Base-by-base conservation (phyloP, 2,888 invertebrate species). In the Agrypnus murinus region DNA sequence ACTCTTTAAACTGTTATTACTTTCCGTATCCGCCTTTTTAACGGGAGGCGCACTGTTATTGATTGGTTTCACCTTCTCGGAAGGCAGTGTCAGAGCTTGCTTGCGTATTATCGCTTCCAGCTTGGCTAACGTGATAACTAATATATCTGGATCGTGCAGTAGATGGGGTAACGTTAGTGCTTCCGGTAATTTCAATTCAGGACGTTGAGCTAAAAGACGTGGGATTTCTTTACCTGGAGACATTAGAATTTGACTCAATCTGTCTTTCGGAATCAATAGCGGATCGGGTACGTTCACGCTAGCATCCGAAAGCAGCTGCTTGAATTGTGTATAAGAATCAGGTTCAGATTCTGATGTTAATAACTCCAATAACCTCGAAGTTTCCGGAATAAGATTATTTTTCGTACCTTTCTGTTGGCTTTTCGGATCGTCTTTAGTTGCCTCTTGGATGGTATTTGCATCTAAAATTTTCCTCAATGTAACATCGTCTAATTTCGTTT, bases 221-320 rank as follows among this genome's bases (percentile, higher is more conserved):
- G 94, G 94, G 72, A 95, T 94, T 87, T 95, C 95, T 60, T 88
- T 89, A 0, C 90, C 92, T 0, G 95, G 95, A 3, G 91, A 89
- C 0, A 90, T 89, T 19, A 95, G 86, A 38, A 95, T 90, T 15
- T 89, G 89, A 60, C 91, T 91, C 55, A 95, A 85, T 78, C 90
- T 90, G 79, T 93, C 92, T 84, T 93, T 92, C 59, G 95, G 95
- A 72, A 95, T 91, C 71, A 95, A 84, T 78, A 95, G 87, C 8
- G 95, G 95, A 87, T 95, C 94, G 45, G 95, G 95, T 81, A 95
- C 90, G 82, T 91, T 90, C 80, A 92, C 89, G 74, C 90, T 90
- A 6, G 90, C 87, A 78, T 91, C 91, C 55, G 88, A 87, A 71
- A 92, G 88, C 19, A 95, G 86, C 80, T 91, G 88, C 75, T 92